Conservation (phyloP, 2,888 invertebrate species). For the Dascillus cervinus region DNA sequence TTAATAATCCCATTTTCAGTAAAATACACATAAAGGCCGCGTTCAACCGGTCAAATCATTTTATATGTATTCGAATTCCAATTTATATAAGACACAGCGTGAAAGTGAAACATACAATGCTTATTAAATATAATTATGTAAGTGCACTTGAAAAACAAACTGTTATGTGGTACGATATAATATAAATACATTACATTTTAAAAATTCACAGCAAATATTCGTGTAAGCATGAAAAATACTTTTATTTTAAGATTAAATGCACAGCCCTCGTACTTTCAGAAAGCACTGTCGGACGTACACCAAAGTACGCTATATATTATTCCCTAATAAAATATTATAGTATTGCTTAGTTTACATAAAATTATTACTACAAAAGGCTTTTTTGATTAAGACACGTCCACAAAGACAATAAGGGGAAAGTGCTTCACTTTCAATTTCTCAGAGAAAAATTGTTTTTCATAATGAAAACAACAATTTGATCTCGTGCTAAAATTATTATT, state of each 20-base stretch:
- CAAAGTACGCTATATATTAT: slow-evolving; percentile 10
- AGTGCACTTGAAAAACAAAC: slow-evolving; percentile 30
- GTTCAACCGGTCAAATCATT: too few relatives aligned
- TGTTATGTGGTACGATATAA: slow-evolving; percentile 20
- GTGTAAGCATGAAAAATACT: slow-evolving; percentile 20
- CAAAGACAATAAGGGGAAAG: slow-evolving; percentile 13
- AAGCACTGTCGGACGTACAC: too few relatives aligned
- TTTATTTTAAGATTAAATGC: too few relatives aligned
- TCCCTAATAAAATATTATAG: slow-evolving; percentile 13
- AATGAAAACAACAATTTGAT: slow-evolving; percentile 3
- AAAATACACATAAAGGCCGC: too few relatives aligned
- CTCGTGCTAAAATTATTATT: not conserved
- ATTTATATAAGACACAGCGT: slow-evolving; percentile 37
- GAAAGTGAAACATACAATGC: slow-evolving; percentile 36
- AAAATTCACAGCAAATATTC: slow-evolving; percentile 23
- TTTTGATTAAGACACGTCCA: slow-evolving; percentile 19
- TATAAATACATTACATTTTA: slow-evolving; percentile 5
- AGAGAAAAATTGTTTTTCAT: not conserved
- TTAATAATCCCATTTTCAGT: too few relatives aligned
- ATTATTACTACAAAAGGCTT: slow-evolving; percentile 27
- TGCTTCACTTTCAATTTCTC: slow-evolving; percentile 2
- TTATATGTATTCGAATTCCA: not conserved
- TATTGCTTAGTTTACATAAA: slow-evolving; percentile 32
- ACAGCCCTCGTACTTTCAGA: too few relatives aligned
- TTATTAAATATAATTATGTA: slow-evolving; percentile 30